Percentiles rank a stretch among this genome's conserved stretches.
These are phyloP conservation scores for Toxotes jaculatrix DNA, from an alignment of 2,113 vertebrate genomes.

Conservation along the genomic window DNA sequence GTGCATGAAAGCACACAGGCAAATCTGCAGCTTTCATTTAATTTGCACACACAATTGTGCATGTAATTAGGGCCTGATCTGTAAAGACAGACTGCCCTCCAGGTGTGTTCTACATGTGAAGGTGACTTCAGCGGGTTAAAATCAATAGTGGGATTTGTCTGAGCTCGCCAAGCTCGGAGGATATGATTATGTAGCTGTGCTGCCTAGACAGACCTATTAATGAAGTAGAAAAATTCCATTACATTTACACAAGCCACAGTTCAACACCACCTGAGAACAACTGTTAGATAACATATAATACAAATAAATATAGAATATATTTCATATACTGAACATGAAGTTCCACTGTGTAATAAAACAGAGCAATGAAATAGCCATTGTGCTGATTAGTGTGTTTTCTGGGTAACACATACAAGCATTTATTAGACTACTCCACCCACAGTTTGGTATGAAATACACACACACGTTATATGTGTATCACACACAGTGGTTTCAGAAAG, in stretches of 20 bases:
- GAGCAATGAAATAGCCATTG: background rate
- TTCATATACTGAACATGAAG: no score
- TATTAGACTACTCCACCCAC: no score
- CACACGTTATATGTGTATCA: no score
- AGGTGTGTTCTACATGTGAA: conserved; percentile 14
- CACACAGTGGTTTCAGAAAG: no score
- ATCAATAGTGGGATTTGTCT: conserved; percentile 41
- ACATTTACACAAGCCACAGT: background rate
- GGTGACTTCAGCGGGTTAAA: conserved; percentile 34
- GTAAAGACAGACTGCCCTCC: background rate
- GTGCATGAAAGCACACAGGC: background rate
- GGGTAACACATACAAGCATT: no score
- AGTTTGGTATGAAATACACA: no score
- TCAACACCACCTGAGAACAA: background rate
- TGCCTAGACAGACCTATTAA: background rate
- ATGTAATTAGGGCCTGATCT: conserved; percentile 29
- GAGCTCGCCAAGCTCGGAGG: background rate
- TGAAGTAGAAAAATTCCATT: background rate
- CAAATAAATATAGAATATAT: background rate
- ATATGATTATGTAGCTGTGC: background rate
- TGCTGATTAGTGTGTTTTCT: no score
- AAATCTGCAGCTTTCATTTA: conserved; percentile 14
- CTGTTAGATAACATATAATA: background rate
- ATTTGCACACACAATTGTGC: conserved; percentile 10
- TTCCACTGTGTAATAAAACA: background rate